Evolutionary conservation across 2,888 invertebrate species (phyloP).

Genomic region (Cryptus armator): DNA sequence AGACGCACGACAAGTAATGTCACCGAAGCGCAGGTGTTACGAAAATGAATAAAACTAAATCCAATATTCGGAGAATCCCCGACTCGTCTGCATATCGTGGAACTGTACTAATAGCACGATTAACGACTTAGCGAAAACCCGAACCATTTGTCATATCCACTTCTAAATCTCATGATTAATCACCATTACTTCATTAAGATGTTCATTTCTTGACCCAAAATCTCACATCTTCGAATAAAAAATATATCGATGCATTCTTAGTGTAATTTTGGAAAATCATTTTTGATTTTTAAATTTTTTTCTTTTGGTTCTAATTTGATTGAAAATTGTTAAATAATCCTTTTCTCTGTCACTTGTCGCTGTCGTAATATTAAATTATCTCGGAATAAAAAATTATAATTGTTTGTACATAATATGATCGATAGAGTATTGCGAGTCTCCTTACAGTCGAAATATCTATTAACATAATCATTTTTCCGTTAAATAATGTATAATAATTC

Average conservation of each 20-base stretch:
- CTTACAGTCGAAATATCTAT: background rate
- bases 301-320: too few relatives aligned
- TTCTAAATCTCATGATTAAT: background rate
- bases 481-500: conserved; percentile 14
- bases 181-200: background rate
- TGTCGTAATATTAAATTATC: too few relatives aligned
- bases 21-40: conserved; percentile 42
- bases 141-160: background rate
- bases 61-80: conserved; percentile 53
- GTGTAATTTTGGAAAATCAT: too few relatives aligned
- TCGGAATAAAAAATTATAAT: background rate
- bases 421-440: background rate
- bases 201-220: background rate
- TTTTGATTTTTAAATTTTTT: too few relatives aligned
- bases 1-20: conserved; percentile 38
- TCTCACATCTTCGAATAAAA: background rate
- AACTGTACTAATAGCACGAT: conserved; percentile 4
- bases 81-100: conserved; percentile 11
- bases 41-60: conserved; percentile 35
- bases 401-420: background rate
- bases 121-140: background rate
- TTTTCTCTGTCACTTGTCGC: too few relatives aligned
- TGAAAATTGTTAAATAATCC: too few relatives aligned
- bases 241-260: too few relatives aligned
- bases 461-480: background rate